Conservation (phyloP, 2,888 invertebrate species). For the Spisula subtruncata region DNA sequence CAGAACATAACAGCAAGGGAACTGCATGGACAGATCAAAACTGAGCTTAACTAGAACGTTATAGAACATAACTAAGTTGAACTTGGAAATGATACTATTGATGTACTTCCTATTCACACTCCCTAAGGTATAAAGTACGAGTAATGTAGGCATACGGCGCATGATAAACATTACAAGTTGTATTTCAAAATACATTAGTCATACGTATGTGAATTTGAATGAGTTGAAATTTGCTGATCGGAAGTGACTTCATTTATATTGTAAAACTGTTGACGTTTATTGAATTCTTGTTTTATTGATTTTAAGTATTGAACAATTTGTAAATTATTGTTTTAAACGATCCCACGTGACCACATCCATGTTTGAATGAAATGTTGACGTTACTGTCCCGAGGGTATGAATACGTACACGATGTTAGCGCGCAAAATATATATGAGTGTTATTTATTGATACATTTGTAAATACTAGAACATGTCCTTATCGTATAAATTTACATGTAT, state of each 20-base stretch:
- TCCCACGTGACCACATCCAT: neutral
- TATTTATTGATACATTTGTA: too few relatives aligned
- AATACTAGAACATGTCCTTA: too few relatives aligned
- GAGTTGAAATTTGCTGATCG: neutral
- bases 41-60: too few relatives aligned
- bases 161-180: neutral
- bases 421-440: neutral
- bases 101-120: too few relatives aligned
- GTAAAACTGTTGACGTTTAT: neutral
- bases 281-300: neutral
- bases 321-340: neutral
- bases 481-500: too few relatives aligned
- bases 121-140: too few relatives aligned
- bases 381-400: neutral
- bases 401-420: neutral
- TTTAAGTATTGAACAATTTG: neutral
- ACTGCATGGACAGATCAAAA: too few relatives aligned
- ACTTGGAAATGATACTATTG: too few relatives aligned
- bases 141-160: neutral
- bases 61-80: too few relatives aligned
- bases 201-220: too few relatives aligned
- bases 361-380: slow-evolving; percentile 5
- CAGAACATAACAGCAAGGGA: too few relatives aligned
- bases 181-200: neutral
- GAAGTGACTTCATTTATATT: neutral